These are phyloP conservation scores for Sterna hirundo DNA, from an alignment of 2,113 vertebrate species.

Conservation along the genomic window DNA sequence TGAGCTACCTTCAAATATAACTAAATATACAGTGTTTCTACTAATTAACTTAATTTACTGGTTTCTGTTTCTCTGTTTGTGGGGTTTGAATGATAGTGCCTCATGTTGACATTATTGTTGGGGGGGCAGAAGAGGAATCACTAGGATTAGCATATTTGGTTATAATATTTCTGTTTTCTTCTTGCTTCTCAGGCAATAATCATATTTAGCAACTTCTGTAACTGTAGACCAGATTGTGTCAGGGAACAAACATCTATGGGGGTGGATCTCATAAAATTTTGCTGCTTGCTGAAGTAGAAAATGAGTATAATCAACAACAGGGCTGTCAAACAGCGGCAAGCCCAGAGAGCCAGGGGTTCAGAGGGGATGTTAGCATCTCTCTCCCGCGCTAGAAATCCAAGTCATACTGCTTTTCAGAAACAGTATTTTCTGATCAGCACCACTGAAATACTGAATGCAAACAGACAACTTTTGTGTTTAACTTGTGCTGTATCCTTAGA, in stretches of 20 bases:
- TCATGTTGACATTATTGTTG: neutral
- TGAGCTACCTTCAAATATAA: neutral
- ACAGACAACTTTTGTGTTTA: neutral
- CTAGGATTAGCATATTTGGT: neutral
- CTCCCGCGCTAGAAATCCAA: neutral
- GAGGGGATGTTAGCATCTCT: neutral
- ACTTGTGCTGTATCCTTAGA: neutral
- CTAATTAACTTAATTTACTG: neutral
- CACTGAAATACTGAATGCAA: neutral
- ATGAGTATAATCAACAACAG: conserved; percentile 7
- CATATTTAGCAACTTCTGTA: conserved; percentile 59
- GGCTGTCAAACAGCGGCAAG: neutral
- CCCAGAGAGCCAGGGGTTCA: neutral
- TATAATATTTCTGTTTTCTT: conserved; percentile 24
- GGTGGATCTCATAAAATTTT: conserved; percentile 46
- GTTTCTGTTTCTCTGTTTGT: neutral
- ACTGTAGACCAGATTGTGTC: conserved; percentile 28
- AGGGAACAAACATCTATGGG: conserved; percentile 34
- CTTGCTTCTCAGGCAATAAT: conserved; percentile 41
- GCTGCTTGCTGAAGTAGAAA: conserved; percentile 34
- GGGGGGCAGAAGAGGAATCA: neutral
- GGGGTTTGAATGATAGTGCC: neutral
- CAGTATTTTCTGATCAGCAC: conserved; percentile 2
- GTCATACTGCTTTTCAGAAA: neutral
- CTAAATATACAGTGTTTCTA: neutral